Base-by-base conservation (phyloP, 2,113 vertebrate genomes). In the Coptodon rendalli region DNA sequence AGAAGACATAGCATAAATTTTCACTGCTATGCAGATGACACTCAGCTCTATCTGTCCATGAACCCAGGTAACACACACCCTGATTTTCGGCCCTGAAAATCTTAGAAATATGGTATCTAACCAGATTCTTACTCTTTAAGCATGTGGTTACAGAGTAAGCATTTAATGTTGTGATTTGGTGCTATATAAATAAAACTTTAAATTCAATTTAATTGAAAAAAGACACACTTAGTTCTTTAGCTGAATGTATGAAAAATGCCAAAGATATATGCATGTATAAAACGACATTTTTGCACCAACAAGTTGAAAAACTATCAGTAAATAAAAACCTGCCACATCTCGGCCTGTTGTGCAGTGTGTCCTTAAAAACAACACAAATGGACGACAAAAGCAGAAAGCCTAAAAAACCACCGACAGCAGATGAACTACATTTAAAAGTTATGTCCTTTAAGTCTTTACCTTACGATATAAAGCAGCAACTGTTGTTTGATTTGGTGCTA, bases 61-160 rank as follows among this genome's bases (percentile, higher is more conserved):
- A 54, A 54, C n/a, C 10, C 53, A 54, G 53, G 4, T 54, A 24
- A 54, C 52, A 53, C 52, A 53, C 52, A 53, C 52, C 52, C 24
- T 57, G 22, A 22, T 22, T 22, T 22, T 22, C 4, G 24, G 12
- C 4, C 0, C 12, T 57, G 24, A 27, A 14, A 57, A 57, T 0
- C 56, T 3, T 16, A 29, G 56, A 59, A 59, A 59, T 5, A 59
- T 5, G 2, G 56, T 5, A 0, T 59, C 56, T 57, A 59, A 14
- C 0, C 24, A 29, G 13, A 59, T 59, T 16, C 56, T 5, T 59
- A 0, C 24, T 59, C 13, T 59, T 29, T 57, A 57, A 27, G 12
- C 56, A 57, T 29, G 13, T 59, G 27, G 56, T 16, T 59, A 29
- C 56, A 57, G 56, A 29, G 13, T 59, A 5, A 16, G 56, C 13